phyloP scores from a whole-genome alignment of 2,888 invertebrate species.

The Aromia moschata region DNA sequence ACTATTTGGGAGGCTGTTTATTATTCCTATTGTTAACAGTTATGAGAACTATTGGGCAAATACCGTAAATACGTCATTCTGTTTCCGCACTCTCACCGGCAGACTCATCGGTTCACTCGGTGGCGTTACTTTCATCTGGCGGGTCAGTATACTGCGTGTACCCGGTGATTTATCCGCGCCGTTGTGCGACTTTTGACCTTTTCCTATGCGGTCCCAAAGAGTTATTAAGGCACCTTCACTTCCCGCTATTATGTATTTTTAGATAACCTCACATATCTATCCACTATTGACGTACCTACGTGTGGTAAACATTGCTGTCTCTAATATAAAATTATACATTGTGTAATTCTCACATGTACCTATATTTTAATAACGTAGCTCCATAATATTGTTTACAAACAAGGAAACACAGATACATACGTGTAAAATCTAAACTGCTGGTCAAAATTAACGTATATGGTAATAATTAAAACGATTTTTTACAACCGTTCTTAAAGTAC shows the following conservation, averaged over 20 bases:
- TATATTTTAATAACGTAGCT: too few relatives aligned
- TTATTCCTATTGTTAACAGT: background rate
- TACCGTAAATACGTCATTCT: background rate
- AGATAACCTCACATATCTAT: background rate
- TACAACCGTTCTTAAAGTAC: too few relatives aligned
- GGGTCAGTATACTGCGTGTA: slow-evolving; percentile 19
- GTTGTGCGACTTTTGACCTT: slow-evolving; percentile 20
- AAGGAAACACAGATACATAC: too few relatives aligned
- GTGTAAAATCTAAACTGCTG: too few relatives aligned
- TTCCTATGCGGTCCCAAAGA: background rate
- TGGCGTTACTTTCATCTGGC: slow-evolving; percentile 18
- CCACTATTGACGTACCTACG: slow-evolving; percentile 3
- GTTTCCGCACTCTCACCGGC: slow-evolving; percentile 22
- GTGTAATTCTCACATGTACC: too few relatives aligned
- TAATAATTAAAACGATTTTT: too few relatives aligned
- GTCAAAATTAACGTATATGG: too few relatives aligned
- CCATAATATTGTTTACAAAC: too few relatives aligned
- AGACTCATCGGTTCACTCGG: background rate
- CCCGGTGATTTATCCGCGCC: slow-evolving; percentile 16
- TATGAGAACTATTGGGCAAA: slow-evolving; percentile 8
- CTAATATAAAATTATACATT: too few relatives aligned
- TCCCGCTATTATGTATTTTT: slow-evolving; percentile 18
- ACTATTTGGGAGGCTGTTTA: slow-evolving; percentile 3
- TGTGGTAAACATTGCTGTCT: background rate
- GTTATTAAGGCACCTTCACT: slow-evolving; percentile 24